A percentile compares a stretch with the other conserved stretches of the same genome.
Evolutionary conservation across 2,888 invertebrate species (phyloP).

Genomic region (Microctonus aethiopoides): DNA sequence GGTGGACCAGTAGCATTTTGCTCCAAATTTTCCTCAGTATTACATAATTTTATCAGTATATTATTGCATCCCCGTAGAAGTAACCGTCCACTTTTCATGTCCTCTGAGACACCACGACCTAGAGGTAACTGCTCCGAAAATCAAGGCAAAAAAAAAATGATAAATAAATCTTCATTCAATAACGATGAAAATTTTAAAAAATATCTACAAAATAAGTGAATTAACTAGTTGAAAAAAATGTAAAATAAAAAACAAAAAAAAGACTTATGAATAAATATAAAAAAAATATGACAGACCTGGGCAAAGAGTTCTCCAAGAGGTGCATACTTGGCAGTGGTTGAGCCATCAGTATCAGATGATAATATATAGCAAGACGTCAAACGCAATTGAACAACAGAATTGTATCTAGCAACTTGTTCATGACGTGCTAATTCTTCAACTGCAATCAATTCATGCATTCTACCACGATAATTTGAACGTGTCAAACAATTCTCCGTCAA

Average conservation of each 20-base stretch:
- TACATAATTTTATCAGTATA: slow-evolving; percentile 70
- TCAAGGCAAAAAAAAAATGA: not conserved
- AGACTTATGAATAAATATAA: not conserved
- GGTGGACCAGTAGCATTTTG: not conserved
- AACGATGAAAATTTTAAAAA: not conserved
- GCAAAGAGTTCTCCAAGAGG: slow-evolving; percentile 82
- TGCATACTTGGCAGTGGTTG: slow-evolving; percentile 81
- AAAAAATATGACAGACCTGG: slow-evolving; percentile 58
- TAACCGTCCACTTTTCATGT: slow-evolving; percentile 82
- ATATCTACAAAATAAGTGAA: not conserved
- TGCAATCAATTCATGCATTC: slow-evolving; percentile 80
- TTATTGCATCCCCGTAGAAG: slow-evolving; percentile 81
- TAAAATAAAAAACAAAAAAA: not conserved
- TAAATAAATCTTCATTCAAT: not conserved
- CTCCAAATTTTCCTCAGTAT: slow-evolving; percentile 22
- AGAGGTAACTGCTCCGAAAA: slow-evolving; percentile 69
- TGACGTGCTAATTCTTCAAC: slow-evolving; percentile 83
- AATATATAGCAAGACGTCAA: slow-evolving; percentile 77
- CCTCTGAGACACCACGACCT: slow-evolving; percentile 82
- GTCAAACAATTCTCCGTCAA: slow-evolving; percentile 74
- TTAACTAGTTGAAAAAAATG: slow-evolving; percentile 2
- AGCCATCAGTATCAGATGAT: slow-evolving; percentile 75
- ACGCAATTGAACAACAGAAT: slow-evolving; percentile 74
- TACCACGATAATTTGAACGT: slow-evolving; percentile 77
- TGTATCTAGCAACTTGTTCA: slow-evolving; percentile 77